These are phyloP conservation scores for Sciurus carolinensis DNA, from an alignment of 2,797 vertebrate species.

Conservation along the genomic window DNA sequence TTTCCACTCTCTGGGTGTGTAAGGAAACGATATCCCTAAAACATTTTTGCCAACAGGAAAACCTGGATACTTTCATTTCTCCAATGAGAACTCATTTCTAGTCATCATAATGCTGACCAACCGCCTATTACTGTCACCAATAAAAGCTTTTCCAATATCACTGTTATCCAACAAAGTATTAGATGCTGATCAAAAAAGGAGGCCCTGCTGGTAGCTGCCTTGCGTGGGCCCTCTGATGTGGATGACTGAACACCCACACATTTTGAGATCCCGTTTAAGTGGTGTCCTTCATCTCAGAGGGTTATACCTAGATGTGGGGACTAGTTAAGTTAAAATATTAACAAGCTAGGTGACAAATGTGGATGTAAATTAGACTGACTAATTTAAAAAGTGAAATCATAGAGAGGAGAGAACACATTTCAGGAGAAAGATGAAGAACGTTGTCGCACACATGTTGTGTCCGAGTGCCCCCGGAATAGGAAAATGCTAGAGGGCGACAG, in stretches of 20 bases:
- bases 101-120: background rate
- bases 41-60: background rate
- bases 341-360: background rate
- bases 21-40: background rate
- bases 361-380: background rate
- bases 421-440: background rate
- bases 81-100: background rate
- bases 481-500: background rate
- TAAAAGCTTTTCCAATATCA: background rate
- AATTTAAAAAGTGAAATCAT: background rate
- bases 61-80: background rate
- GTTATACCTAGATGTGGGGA: background rate
- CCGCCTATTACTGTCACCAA: background rate
- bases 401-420: background rate
- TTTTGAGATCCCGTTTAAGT: background rate
- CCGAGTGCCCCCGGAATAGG: background rate
- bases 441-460: background rate
- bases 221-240: too few species aligned
- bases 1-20: background rate
- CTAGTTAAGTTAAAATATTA: background rate
- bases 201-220: background rate
- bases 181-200: background rate
- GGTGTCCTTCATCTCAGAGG: background rate
- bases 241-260: too few species aligned
- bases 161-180: background rate